Evolutionary conservation across 2,113 vertebrate genomes (phyloP), one percentile per base, ranked within the genome.

Genomic region (Amia ocellicauda): DNA sequence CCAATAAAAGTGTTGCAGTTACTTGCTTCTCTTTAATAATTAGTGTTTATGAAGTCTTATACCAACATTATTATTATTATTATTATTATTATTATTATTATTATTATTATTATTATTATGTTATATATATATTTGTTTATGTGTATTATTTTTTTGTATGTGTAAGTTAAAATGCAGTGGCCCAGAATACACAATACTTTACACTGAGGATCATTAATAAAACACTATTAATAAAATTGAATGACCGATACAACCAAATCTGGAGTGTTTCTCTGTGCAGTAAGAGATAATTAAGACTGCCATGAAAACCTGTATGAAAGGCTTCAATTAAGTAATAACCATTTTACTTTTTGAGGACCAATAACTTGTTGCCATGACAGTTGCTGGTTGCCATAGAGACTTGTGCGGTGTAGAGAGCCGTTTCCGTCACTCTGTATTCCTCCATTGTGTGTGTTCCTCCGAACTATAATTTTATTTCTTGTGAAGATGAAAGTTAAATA

Each of bases 331-430:
- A 77, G 74, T 83, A 74, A 74, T 76, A 69, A 75, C 78, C 84
- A 78, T 85, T 82, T 71, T 75, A 62, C 72, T 73, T 74, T 80
- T 82, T 63, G 52, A 65, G 75, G 45, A 68, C 77, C 77, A 76
- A 67, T 83, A 79, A 76, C 73, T 77, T 13, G 84, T 87, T 84
- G 80, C 85, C 78, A 84, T 86, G 86, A 84, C 78, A 76, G 84
- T 78, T 84, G 71, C 72, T 72, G 68, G 83, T 91, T 88, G 82
- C 87, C 85, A 86, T 89, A 87, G 89, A 81, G 79, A 88, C 82
- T 61, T 71, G 73, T 68, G 64, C 14, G 5, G 45, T 47, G 45
- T 47, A 47, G 16, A 17, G 45, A n/a, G 45, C 45, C 13, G 45
- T n/a, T 47, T 47, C n/a, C n/a, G 14, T 47, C 45, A 47, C 45